phyloP scores from a whole-genome alignment of 2,888 invertebrate species.

The Agrotis puta region DNA sequence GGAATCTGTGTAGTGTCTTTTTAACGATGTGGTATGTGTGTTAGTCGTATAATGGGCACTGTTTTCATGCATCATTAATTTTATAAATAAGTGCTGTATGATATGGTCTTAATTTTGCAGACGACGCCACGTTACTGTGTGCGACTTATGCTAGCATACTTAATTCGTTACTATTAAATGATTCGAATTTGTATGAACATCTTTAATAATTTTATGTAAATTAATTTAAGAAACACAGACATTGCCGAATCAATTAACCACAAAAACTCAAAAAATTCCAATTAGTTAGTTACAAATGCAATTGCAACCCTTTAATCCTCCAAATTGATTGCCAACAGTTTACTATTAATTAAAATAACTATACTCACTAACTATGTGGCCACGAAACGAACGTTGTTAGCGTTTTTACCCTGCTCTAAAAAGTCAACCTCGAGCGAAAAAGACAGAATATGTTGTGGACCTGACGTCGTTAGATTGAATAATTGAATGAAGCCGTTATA shows the following conservation, averaged over 20 bases:
- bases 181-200: too few relatives aligned
- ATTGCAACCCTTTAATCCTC: constrained; percentile 22
- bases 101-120: background rate
- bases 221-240: background rate
- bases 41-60: background rate
- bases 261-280: background rate
- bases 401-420: background rate
- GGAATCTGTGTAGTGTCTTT: constrained; percentile 38
- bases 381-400: background rate
- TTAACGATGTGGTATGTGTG: constrained; percentile 11
- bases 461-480: too few relatives aligned
- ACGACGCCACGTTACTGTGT: too few relatives aligned
- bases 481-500: too few relatives aligned
- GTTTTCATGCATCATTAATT: background rate
- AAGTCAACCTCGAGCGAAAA: background rate
- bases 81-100: background rate
- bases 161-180: too few relatives aligned
- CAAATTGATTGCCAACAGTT: constrained; percentile 50
- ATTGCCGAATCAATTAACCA: background rate
- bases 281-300: constrained; percentile 23
- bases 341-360: constrained; percentile 52
- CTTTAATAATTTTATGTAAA: background rate
- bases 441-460: too few relatives aligned
- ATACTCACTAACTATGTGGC: constrained; percentile 17
- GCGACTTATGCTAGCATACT: too few relatives aligned